Base-by-base conservation (phyloP, 2,113 vertebrate species). In the Myrmecophaga tridactyla region DNA sequence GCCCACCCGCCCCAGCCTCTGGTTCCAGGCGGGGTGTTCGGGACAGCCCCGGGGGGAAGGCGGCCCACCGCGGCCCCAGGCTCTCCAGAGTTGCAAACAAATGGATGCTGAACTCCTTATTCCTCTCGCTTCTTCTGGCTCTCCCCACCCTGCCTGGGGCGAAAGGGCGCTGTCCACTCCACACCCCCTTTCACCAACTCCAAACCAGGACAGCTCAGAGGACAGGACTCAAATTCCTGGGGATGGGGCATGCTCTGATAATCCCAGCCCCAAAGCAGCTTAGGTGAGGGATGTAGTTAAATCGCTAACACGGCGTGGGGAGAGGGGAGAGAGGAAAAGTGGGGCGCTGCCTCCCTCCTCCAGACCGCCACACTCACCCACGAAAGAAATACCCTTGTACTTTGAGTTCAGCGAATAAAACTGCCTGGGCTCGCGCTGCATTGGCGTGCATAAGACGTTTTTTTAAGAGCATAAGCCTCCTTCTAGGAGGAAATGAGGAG, bases 101-200 rank as follows among this genome's bases (percentile, higher is more conserved):
- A 29, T 11, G 4, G 43, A 39, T 51, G 53, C 27, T 39, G 60
- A 96, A 96, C 96, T 93, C 95, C 86, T 70, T 36, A 36, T 10
- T 58, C 25, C 43, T 51, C 56, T 11, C 75, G 78, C 39, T 51
- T 31, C n/a, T 3, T n/a, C 86, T 81, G 1, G 18, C 53, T 15
- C 56, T 69, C 36, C 82, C 62, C 63, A 43, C 43, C 25, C n/a
- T 3, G 29, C 58, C 76, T 7, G 13, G 48, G 36, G 51, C 6
- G 1, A 72, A 43, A 77, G 46, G 90, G 27, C 12, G 51, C 85
- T 63, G 15, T 46, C 25, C 4, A 12, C 39, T 36, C 56, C 75
- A 34, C 27, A 36, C 4, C 15, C 51, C 39, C 48, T 36, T 17
- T 36, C 17, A 41, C 48, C 86, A 27, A 1, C 48, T 43, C 69